Evolutionary conservation across 2,888 invertebrate species (phyloP).

Genomic region (Eueremaeus valkanovi): DNA sequence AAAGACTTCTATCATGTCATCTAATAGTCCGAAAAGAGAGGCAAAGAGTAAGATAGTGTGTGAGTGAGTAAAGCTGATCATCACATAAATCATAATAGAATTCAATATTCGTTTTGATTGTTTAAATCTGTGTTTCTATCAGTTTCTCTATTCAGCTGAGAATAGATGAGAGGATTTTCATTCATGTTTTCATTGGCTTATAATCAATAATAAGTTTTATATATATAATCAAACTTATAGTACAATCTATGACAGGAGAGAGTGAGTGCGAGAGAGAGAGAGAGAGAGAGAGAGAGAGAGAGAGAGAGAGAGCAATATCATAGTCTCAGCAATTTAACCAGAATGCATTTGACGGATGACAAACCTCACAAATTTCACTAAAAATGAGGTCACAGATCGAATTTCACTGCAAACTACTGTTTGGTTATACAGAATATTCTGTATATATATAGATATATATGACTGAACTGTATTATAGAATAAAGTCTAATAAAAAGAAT

Average conservation of each 20-base stretch:
- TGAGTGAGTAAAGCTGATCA: too few relatives aligned
- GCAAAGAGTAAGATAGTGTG: too few relatives aligned
- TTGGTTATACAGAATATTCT: too few relatives aligned
- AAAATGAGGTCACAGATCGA: neutral
- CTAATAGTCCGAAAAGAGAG: neutral
- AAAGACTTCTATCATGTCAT: too few relatives aligned
- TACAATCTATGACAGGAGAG: too few relatives aligned
- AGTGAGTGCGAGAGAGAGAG: too few relatives aligned
- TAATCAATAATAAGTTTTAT: neutral
- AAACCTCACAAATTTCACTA: constrained; percentile 10
- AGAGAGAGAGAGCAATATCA: neutral
- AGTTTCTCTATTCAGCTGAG: neutral
- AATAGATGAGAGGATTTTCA: neutral
- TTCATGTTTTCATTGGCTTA: constrained; percentile 3
- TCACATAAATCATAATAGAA: constrained; percentile 2
- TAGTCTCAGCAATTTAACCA: constrained; percentile 7
- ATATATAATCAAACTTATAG: neutral
- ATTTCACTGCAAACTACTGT: constrained; percentile 3
- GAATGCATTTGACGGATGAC: constrained; percentile 16
- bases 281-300: neutral
- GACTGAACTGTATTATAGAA: too few relatives aligned
- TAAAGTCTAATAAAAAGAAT: too few relatives aligned
- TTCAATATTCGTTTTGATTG: constrained; percentile 10
- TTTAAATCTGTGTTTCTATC: constrained; percentile 7
- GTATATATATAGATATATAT: too few relatives aligned